Percentiles rank a stretch among this genome's conserved stretches.
These are phyloP conservation scores for Tenthredo livida DNA, from an alignment of 2,888 invertebrate species.

Conservation along the genomic window DNA sequence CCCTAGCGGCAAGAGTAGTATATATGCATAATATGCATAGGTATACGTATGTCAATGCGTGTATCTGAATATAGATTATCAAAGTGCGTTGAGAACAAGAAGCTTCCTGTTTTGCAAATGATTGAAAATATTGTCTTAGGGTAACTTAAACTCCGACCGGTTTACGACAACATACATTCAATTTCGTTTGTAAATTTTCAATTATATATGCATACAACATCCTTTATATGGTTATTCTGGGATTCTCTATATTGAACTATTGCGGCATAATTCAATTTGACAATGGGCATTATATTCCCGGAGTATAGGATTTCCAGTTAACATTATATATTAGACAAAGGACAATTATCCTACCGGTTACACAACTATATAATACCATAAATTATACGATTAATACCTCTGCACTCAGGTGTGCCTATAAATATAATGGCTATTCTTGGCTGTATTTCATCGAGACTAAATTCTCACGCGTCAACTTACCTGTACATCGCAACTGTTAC, in stretches of 20 bases:
- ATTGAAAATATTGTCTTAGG: constrained; percentile 2
- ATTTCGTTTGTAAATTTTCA: background rate
- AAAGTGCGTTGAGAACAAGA: background rate
- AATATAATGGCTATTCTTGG: constrained; percentile 13
- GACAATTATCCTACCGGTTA: background rate
- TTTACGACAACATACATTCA: background rate
- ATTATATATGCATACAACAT: background rate
- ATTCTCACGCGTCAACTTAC: background rate
- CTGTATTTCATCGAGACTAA: background rate
- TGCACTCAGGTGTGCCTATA: background rate
- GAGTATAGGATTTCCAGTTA: background rate
- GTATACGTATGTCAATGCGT: background rate
- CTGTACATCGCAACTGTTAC: background rate
- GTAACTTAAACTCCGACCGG: background rate
- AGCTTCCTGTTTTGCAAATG: background rate
- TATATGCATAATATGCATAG: background rate
- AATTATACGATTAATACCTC: constrained; percentile 11
- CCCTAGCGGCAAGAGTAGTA: background rate
- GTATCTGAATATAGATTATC: background rate
- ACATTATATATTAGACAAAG: background rate
- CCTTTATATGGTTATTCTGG: background rate
- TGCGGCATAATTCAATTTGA: background rate
- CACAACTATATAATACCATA: background rate
- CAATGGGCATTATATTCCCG: background rate
- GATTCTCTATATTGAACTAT: background rate